These are phyloP conservation scores for Lota lota DNA, from an alignment of 2,113 vertebrate genomes.

Conservation along the genomic window DNA sequence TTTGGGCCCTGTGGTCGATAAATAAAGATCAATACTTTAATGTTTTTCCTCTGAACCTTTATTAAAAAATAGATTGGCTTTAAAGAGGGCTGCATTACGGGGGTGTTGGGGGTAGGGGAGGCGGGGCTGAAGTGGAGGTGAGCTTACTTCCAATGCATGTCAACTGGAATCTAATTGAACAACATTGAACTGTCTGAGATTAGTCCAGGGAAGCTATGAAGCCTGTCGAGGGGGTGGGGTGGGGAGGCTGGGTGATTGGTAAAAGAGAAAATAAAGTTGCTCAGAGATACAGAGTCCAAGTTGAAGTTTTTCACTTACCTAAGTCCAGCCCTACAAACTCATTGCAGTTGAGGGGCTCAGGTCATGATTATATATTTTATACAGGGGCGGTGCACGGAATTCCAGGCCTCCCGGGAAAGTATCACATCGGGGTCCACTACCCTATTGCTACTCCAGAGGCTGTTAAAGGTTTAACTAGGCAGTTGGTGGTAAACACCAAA, in stretches of 20 bases:
- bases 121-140: conserved; percentile 51
- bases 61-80: conserved; percentile 88
- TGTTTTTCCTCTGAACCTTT: conserved; percentile 86
- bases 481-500: too few relatives aligned
- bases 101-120: conserved; percentile 2
- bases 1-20: conserved; percentile 85
- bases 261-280: conserved; percentile 6
- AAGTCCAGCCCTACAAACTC: conserved; percentile 10
- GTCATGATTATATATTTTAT: too few relatives aligned
- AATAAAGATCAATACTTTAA: conserved; percentile 89
- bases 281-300: conserved; percentile 6
- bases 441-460: too few relatives aligned
- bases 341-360: too few relatives aligned
- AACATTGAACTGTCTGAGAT: conserved; percentile 74
- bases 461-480: too few relatives aligned
- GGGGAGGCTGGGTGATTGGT: conserved; percentile 30
- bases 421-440: too few relatives aligned
- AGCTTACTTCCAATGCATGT: conserved; percentile 79
- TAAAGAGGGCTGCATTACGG: conserved; percentile 82
- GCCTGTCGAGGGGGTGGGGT: conserved; percentile 32
- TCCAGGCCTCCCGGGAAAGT: too few relatives aligned
- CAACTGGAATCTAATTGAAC: conserved; percentile 84
- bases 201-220: conserved; percentile 63
- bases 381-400: too few relatives aligned
- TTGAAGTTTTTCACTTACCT: neutral